phyloP scores from a whole-genome alignment of 1,140 invertebrate genomes.

The Drosophila bocki region DNA sequence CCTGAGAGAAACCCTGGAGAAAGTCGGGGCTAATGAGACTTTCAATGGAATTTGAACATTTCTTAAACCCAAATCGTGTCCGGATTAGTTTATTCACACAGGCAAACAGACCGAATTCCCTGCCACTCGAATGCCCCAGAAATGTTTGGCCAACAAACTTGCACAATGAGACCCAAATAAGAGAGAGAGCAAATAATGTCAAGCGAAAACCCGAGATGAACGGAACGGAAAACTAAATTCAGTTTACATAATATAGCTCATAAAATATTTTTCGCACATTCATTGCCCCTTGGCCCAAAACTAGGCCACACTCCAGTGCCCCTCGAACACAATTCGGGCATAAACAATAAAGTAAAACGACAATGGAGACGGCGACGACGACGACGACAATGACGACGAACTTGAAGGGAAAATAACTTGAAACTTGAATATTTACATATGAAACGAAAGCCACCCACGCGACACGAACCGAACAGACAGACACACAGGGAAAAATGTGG shows the following conservation, averaged over 20 bases:
- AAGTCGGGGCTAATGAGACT: constrained; percentile 31
- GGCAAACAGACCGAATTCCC: constrained; percentile 39
- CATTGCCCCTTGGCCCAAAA: constrained; percentile 46
- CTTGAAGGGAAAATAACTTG: constrained; percentile 78
- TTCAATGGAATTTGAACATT: constrained; percentile 26
- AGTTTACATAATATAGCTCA: constrained; percentile 81
- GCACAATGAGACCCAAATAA: constrained; percentile 39
- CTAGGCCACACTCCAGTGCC: constrained; percentile 76
- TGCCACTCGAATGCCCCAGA: constrained; percentile 40
- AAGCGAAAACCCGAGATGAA: constrained; percentile 12
- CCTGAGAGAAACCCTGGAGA: constrained; percentile 7
- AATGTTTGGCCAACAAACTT: constrained; percentile 57
- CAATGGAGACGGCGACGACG: constrained; percentile 55
- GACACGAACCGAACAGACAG: constrained; percentile 59
- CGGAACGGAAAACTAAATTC: constrained; percentile 68
- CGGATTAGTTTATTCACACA: constrained; percentile 37
- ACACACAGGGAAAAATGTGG: constrained; percentile 24
- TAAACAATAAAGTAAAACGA: constrained; percentile 78
- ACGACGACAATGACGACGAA: constrained; percentile 42
- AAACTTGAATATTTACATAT: constrained; percentile 80
- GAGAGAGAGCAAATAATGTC: constrained; percentile 63
- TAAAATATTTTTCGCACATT: constrained; percentile 76
- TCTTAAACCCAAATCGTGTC: constrained; percentile 20
- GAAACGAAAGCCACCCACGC: constrained; percentile 73
- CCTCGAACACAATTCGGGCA: constrained; percentile 71